phyloP scores from a whole-genome alignment of 2,888 invertebrate species.

The Cosmorhoe ocellata region DNA sequence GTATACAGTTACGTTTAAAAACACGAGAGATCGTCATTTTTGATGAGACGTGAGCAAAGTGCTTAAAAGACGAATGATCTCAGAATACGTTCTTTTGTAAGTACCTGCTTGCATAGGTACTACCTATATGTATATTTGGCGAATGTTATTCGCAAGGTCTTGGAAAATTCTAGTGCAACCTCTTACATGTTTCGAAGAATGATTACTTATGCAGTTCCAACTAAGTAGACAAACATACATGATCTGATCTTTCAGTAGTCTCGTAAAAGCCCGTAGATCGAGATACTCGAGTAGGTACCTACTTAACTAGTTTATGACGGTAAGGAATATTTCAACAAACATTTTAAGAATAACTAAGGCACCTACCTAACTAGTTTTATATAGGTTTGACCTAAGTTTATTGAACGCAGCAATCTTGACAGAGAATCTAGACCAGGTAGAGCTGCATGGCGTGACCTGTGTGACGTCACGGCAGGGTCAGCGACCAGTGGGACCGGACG shows the following conservation, averaged over 20 bases:
- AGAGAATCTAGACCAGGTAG: slow-evolving; percentile 37
- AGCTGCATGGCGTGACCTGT: slow-evolving; percentile 43
- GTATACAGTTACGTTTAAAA: too few species aligned
- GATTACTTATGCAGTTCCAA: background rate
- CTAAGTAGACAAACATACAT: too few species aligned
- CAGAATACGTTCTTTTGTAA: slow-evolving; percentile 12
- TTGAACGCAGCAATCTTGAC: slow-evolving; percentile 18
- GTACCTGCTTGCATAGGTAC: too few species aligned
- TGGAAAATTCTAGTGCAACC: background rate
- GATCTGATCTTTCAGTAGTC: too few species aligned
- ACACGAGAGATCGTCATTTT: background rate
- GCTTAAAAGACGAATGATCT: slow-evolving; percentile 7
- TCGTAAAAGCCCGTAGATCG: background rate
- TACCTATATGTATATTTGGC: background rate
- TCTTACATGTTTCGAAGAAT: background rate
- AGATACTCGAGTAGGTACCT: background rate
- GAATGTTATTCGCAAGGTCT: slow-evolving; percentile 20
- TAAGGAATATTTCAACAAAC: background rate
- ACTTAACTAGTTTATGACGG: too few species aligned
- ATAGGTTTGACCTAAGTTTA: slow-evolving; percentile 3
- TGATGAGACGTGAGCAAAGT: background rate
- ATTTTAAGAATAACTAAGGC: background rate
- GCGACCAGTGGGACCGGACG: slow-evolving; percentile 22
- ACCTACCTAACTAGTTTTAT: background rate
- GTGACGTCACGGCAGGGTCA: slow-evolving; percentile 39